Evolutionary conservation across 2,113 vertebrate genomes (phyloP), one percentile per base, ranked within the genome.

Genomic region (Anthoscopus minutus): DNA sequence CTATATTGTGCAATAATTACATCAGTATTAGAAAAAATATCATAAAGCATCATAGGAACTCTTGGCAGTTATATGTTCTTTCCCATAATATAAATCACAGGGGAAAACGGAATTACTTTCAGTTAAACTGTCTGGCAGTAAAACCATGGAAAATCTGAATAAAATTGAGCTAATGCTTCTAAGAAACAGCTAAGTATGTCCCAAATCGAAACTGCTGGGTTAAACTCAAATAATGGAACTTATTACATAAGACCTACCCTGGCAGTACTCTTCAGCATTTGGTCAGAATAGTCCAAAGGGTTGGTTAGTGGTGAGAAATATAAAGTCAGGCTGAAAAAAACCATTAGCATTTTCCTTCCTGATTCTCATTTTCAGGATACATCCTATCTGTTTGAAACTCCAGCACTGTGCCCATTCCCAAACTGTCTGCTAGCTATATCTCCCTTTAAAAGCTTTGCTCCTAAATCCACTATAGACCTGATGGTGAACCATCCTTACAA

Each of bases 121-220:
- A 76, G 30, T 88, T 94, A 88, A 92, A 91, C 24, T 71, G 57
- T 31, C 73, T 95, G 83, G 74, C 81, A 96, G 62, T 60, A 90
- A 94, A 90, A 24, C 23, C 62, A 60, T 54, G 82, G 78, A 96
- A 96, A 94, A 77, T 50, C 31, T 84, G 94, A 93, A 73, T 81
- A 91, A 78, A 92, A 80, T 25, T 66, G 70, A 85, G 42, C 56
- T 83, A 92, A 89, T 40, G 14, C 11, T 89, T 77, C 38, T 62
- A 84, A 44, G 66, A 88, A 94, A 91, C n/a, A 85, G 58, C n/a
- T 51, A 90, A 77, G 5, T 62, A 72, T 6, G 38, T 77, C 62
- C 38, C 66, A 92, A 85, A 89, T 62, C 72, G 65, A 87, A 48
- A 67, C 19, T 85, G 48, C 38, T 91, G 45, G 72, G 92, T 60